Conservation (phyloP, 2,888 invertebrate species). For the Nemotelus nigrinus region DNA sequence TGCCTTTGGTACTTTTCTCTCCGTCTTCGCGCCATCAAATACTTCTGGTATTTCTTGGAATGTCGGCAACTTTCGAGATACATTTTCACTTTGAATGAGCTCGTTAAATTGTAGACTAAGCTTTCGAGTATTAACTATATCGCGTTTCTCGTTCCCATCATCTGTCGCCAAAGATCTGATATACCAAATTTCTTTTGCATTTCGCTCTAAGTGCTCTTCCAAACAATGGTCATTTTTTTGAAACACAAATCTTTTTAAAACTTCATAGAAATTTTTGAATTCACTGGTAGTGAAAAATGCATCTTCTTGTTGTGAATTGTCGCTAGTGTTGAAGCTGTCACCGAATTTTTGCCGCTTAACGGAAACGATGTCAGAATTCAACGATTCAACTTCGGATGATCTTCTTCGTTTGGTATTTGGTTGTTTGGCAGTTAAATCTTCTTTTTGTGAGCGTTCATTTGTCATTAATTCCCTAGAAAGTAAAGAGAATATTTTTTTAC, state of each 20-base stretch:
- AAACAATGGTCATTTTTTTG: conserved; percentile 51
- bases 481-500: not conserved
- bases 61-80: not conserved
- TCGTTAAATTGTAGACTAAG: conserved; percentile 1
- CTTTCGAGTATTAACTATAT: conserved; percentile 17
- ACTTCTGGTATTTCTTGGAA: not conserved
- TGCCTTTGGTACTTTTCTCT: conserved; percentile 49
- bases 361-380: no score
- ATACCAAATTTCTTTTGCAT: conserved; percentile 40
- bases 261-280: conserved; percentile 53
- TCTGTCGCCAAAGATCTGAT: conserved; percentile 23
- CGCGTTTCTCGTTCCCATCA: not conserved
- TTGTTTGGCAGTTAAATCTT: no score
- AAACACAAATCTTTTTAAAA: conserved; percentile 59
- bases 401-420: conserved; percentile 57
- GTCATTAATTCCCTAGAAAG: conserved; percentile 27
- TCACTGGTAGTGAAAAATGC: no score
- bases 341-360: no score
- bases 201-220: conserved; percentile 33
- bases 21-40: conserved; percentile 4
- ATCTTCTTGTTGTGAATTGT: no score
- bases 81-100: not conserved
- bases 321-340: no score
- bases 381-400: conserved; percentile 58
- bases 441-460: conserved; percentile 7